Evolutionary conservation across 2,113 vertebrate genomes (phyloP), one percentile per base, ranked within the genome.

Genomic region (Myocastor coypus): DNA sequence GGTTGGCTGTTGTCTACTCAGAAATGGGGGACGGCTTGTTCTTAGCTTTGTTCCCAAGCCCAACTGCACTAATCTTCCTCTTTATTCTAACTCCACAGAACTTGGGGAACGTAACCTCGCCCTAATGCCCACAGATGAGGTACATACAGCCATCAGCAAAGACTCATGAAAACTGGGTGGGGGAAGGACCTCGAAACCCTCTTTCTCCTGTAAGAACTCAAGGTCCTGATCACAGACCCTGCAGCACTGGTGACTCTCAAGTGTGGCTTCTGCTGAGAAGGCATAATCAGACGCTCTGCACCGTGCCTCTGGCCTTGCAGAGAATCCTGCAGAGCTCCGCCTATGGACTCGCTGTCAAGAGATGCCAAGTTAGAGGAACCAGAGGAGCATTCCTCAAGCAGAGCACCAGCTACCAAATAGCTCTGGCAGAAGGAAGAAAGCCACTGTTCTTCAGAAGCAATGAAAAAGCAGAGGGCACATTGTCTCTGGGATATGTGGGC

Each of bases 61-160:
- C 17, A 34, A 30, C 57, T n/a, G 46, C 37, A 93, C 40, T 37
- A 37, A 89, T 77, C 11, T 89, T 9, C 34, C 86, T 91, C 83
- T 85, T 96, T 68, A 80, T 55, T 89, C 22, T 88, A 94, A 78
- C n/a, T 42, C 64, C 20, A 3, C 26, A 1, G 16, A 85, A 75
- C 26, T 68, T 20, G 19, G 19, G 32, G 82, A 82, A 84, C 19
- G 57, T 37, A 83, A 57, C 40, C 32, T 86, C 59, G 14, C 69
- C 28, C 91, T 93, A 80, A 88, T 94, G 94, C 78, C 89, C 77
- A 87, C 7, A 86, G 55, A 55, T 40, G 94, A 96, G 90, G 50
- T 42, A 78, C 50, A 37, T 42, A 78, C 50, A 37, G 92, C 75
- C 34, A 57, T 24, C 57, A 83, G 61, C 55, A 73, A 96, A 83